Evolutionary conservation across 2,113 vertebrate species (phyloP), one percentile per base, ranked within the genome.

Genomic region (Sigmodon hispidus): DNA sequence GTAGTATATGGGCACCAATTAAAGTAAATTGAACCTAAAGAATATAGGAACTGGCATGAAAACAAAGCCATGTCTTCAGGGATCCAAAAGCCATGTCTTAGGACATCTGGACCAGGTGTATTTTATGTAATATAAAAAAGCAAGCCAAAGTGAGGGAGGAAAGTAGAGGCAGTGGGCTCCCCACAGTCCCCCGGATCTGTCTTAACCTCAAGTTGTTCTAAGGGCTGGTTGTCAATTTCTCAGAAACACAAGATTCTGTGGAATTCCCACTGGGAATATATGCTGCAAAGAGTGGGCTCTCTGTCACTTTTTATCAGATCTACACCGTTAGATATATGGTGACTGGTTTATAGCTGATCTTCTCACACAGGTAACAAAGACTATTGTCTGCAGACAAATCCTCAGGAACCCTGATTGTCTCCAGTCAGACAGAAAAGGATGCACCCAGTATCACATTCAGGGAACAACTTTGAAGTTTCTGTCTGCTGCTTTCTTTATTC

Each of bases 381-480:
- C 57, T 48, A 8, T 31, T 76, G 34, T 70, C 45, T 24, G 17
- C 31, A 94, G 72, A 85, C 86, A 76, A 87, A 48, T 36, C 29
- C 80, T 73, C n/a, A 1, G 0, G 26, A 1, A 40, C 29, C 79
- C 48, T 40, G 1, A 65, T 57, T 80, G 17, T 29, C 11, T 7
- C 72, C 4, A 4, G 1, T 40, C 59, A 72, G 65, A 17, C 1
- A 7, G 65, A 70, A 91, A 45, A 69, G 70, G 45, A 96, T 69
- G 75, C 15, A 40, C n/a, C 50, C 19, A 6, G n/a, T 0, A 4
- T 1, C 48, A 17, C 0, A 1, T 57, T 6, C 0, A 2, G 7
- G 45, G 61, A 70, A 87, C 0, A 0, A 29, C 7, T 81, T 59
- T n/a, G 65, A 52, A 93, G 31, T 65, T 69, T 80, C 70, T 87